These are phyloP conservation scores for Malurus cyaneus DNA, from an alignment of 2,113 vertebrate species.

Conservation along the genomic window DNA sequence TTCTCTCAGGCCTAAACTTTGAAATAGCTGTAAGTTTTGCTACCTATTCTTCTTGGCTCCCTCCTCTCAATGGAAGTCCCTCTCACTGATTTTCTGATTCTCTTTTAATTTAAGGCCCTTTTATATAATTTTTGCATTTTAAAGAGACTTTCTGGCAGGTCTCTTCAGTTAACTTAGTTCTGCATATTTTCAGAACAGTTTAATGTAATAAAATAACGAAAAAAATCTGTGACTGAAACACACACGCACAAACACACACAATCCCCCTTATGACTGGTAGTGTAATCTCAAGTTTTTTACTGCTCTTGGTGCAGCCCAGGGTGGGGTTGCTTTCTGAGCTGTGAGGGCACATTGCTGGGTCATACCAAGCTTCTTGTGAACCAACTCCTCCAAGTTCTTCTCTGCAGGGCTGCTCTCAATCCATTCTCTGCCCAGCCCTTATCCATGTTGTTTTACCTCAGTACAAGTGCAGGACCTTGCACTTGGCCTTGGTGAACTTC, in stretches of 20 bases:
- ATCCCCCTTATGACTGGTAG: not conserved
- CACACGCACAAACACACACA: not conserved
- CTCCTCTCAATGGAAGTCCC: not conserved
- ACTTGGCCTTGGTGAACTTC: not conserved
- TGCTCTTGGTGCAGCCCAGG: not conserved
- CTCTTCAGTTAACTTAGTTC: not conserved
- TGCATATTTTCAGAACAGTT: not conserved
- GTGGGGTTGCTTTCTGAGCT: not conserved
- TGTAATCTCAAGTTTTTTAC: not conserved
- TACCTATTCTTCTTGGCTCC: not conserved
- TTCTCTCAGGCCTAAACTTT: not conserved
- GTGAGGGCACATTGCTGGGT: not conserved
- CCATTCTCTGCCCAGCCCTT: not conserved
- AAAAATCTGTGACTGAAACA: not conserved
- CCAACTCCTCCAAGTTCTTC: not conserved
- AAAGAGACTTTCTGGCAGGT: not conserved
- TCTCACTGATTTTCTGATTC: not conserved
- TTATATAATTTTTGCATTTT: not conserved
- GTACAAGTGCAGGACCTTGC: not conserved
- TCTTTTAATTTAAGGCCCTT: not conserved
- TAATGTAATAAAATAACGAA: not conserved
- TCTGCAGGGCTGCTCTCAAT: not conserved
- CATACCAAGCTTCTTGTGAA: not conserved
- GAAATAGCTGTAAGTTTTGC: not conserved
- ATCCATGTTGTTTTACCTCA: accelerated